phyloP scores from a whole-genome alignment of 2,113 vertebrate genomes.

The Chlamydotis undulata region DNA sequence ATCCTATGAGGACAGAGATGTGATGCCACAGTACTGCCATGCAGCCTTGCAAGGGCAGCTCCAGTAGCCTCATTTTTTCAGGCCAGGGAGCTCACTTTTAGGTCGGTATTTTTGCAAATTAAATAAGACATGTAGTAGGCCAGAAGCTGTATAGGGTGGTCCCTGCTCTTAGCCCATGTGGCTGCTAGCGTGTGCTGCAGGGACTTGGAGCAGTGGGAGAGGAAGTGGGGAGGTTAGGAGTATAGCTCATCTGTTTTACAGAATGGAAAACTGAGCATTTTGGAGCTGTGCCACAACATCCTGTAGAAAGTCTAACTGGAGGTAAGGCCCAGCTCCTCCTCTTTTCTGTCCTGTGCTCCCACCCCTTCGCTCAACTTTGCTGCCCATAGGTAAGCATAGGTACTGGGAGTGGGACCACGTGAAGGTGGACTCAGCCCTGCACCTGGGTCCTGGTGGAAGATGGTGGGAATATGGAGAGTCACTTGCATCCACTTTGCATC shows the following conservation, averaged over 20 bases:
- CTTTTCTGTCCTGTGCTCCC: neutral
- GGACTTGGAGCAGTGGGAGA: neutral
- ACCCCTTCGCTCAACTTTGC: neutral
- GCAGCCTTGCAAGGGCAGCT: neutral
- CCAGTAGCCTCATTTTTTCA: neutral
- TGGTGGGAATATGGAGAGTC: neutral
- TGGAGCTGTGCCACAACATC: neutral
- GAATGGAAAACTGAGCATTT: neutral
- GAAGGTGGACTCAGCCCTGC: neutral
- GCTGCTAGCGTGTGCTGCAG: neutral
- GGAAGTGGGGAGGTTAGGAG: neutral
- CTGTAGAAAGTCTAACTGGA: neutral
- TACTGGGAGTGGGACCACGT: neutral
- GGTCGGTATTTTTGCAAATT: neutral
- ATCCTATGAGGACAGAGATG: conserved; percentile 28
- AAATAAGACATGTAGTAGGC: neutral
- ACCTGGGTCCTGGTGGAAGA: neutral
- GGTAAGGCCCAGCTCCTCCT: neutral
- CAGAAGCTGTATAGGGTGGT: neutral
- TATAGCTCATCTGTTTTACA: neutral
- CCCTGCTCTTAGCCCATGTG: neutral
- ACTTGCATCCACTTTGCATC: neutral
- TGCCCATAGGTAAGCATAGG: neutral
- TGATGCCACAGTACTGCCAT: neutral
- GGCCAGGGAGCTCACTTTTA: neutral